Percentiles rank a stretch among this genome's conserved stretches.
Evolutionary conservation across 2,113 vertebrate species (phyloP).

Genomic region (Rhinoptilus africanus): DNA sequence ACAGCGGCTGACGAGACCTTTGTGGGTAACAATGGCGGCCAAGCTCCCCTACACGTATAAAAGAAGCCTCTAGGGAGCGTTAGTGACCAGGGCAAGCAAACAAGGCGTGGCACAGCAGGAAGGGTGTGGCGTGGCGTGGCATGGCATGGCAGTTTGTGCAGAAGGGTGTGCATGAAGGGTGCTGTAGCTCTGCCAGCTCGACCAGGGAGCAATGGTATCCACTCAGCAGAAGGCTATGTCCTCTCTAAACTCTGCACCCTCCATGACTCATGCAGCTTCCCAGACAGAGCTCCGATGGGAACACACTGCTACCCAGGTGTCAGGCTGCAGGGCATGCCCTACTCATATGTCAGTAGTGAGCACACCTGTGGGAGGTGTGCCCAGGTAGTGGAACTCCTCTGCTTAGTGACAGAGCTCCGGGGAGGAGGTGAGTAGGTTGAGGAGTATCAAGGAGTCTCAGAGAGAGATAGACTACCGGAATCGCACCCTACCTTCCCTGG

Average conservation of each 20-base stretch:
- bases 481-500: no score
- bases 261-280: background rate
- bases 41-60: background rate
- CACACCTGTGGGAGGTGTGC: no score
- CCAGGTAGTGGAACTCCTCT: no score
- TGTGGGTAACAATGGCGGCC: background rate
- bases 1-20: no score
- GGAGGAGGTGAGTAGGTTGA: no score
- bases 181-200: background rate
- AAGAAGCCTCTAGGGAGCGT: background rate
- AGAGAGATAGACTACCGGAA: no score
- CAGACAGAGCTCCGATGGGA: background rate
- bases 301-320: background rate
- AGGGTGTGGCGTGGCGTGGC: background rate
- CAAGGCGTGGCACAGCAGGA: background rate
- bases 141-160: background rate
- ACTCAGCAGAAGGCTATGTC: background rate
- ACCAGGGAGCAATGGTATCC: background rate
- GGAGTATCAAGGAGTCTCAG: no score
- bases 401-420: no score
- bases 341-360: background rate
- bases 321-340: background rate
- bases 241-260: background rate
- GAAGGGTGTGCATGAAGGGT: background rate
- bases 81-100: background rate